Base-by-base conservation (phyloP, 53 echinoderm and acorn worm genomes). In the Zoroaster sp. region DNA sequence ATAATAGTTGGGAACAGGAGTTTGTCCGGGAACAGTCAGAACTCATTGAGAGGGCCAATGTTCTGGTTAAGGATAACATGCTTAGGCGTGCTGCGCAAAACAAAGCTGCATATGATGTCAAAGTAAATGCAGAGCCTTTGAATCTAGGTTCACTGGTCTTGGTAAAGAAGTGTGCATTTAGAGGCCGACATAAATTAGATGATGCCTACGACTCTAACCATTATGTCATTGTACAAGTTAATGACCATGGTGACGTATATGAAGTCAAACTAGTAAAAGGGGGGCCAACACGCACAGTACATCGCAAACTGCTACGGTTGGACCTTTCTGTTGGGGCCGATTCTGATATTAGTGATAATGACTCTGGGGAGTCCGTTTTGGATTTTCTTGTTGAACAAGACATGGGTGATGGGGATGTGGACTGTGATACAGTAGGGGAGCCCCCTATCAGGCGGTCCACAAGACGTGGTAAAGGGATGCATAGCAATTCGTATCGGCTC, bases 341-440 rank as follows among this genome's bases (percentile, higher is more conserved):
- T 14, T 63, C 65, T 6, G 65, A 63, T 10, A 21, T 17, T 13
- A 21, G 65, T 17, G 5, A 5, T 17, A 63, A 63, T 13, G 4
- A 5, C 45, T 63, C 21, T 10, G 21, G 65, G 17, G 65, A 63
- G 49, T 2, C 21, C 7, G 4, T 46, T 25, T 25, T 15, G 5
- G 12, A 74, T 10, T 28, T 2, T 31, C 39, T 4, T 21, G 17
- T 11, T 74, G 8, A 7, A n/a, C 9, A 44, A 6, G 17, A 14
- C 72, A 38, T 7, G 5, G 74, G 25, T 44, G 20, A 5, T 5
- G 74, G 25, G 14, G n/a, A 46, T 3, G 74, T 44, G 17, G 14
- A 18, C 23, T 39, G 18, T 39, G 40, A 72, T n/a, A 15, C 42
- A 74, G 74, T 74, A 74, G n/a, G 74, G 74, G 74, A 74, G 74